phyloP scores from a whole-genome alignment of 2,888 invertebrate species.

The Andrena camellia region DNA sequence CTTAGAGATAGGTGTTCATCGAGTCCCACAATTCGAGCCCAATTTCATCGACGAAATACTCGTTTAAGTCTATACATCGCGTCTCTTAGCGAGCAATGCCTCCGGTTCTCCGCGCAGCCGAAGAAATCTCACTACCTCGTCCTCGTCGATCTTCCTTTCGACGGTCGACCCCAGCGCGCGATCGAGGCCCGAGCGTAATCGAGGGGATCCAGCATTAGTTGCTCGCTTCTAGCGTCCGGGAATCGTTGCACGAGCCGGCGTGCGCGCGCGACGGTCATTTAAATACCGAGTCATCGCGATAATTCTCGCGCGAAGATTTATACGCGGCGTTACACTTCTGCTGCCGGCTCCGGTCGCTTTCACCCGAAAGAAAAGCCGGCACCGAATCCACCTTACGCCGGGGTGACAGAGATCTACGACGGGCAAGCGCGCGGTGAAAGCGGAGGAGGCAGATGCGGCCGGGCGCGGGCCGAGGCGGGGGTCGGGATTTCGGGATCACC shows the following conservation, averaged over 20 bases:
- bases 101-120: too few relatives aligned
- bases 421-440: conserved; percentile 49
- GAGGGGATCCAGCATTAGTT: not conserved
- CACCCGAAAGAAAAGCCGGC: conserved; percentile 54
- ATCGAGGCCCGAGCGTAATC: conserved; percentile 19
- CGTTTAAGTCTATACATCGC: too few relatives aligned
- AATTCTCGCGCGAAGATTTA: conserved; percentile 52
- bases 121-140: too few relatives aligned
- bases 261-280: conserved; percentile 35
- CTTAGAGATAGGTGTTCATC: too few relatives aligned
- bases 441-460: conserved; percentile 45
- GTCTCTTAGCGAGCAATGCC: too few relatives aligned
- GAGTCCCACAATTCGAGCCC: too few relatives aligned
- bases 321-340: conserved; percentile 35
- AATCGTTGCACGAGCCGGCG: conserved; percentile 27
- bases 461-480: conserved; percentile 29
- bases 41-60: too few relatives aligned
- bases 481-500: conserved; percentile 71
- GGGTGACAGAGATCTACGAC: conserved; percentile 60
- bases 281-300: conserved; percentile 45
- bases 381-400: conserved; percentile 40
- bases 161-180: not conserved
- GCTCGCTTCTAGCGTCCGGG: conserved; percentile 7
- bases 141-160: conserved; percentile 18
- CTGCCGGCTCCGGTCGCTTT: conserved; percentile 48